Evolutionary conservation across 1,140 invertebrate genomes (phyloP).

Genomic region (Drosophila triauraria): DNA sequence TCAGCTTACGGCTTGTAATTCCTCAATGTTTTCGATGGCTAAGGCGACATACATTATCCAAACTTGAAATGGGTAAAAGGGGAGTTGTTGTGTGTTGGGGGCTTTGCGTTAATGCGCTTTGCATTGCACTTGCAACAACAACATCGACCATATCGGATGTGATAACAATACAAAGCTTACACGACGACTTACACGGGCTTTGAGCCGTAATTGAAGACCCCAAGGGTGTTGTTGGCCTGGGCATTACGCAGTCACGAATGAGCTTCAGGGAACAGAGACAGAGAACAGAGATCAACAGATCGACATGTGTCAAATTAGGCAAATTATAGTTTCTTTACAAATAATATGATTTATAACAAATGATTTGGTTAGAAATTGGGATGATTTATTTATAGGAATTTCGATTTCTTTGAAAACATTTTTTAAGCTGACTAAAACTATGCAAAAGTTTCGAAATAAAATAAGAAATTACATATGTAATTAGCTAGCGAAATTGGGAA

Average conservation of each 20-base stretch:
- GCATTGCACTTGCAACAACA: constrained; percentile 59
- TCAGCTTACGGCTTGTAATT: constrained; percentile 59
- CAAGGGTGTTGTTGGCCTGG: constrained; percentile 19
- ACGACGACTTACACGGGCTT: constrained; percentile 75
- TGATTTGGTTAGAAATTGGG: too few relatives aligned
- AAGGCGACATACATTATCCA: constrained; percentile 76
- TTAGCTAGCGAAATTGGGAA: too few relatives aligned
- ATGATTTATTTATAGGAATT: too few relatives aligned
- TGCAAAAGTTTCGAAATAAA: neutral
- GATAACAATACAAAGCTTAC: constrained; percentile 66
- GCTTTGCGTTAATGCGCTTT: constrained; percentile 71
- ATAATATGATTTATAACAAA: neutral
- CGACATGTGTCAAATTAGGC: constrained; percentile 28
- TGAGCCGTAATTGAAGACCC: constrained; percentile 74
- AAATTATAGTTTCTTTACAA: neutral
- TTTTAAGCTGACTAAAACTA: neutral
- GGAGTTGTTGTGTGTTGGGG: constrained; percentile 7
- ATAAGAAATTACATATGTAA: neutral
- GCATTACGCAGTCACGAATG: constrained; percentile 4
- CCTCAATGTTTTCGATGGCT: constrained; percentile 68
- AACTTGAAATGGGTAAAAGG: constrained; percentile 63
- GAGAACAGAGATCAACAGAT: constrained; percentile 22
- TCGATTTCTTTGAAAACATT: neutral
- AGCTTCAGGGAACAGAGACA: neutral
- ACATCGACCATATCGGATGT: constrained; percentile 27